These are phyloP conservation scores for Phortica okadai DNA, from an alignment of 2,888 invertebrate species.

Conservation along the genomic window DNA sequence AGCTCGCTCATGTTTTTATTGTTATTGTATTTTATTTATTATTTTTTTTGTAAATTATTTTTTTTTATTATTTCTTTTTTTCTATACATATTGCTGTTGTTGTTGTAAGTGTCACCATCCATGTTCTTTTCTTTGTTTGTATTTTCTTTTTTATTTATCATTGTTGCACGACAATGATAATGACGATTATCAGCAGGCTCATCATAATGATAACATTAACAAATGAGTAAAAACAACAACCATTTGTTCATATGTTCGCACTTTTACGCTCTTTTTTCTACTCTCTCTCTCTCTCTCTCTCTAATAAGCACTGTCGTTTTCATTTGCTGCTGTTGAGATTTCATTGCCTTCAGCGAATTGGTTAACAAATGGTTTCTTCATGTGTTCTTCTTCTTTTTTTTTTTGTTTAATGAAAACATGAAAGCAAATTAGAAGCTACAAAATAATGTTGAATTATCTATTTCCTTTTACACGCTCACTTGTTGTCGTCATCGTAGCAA, in stretches of 20 bases:
- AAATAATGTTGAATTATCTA: not conserved
- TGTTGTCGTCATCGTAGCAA: too few species aligned
- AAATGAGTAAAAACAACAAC: not conserved
- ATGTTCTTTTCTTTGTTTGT: too few species aligned
- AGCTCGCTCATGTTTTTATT: not conserved
- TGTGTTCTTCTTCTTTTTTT: conserved; percentile 30
- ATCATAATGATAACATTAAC: not conserved
- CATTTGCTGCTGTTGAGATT: conserved; percentile 32
- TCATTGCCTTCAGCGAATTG: conserved; percentile 55
- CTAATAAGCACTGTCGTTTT: too few species aligned
- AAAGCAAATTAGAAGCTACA: conserved; percentile 60
- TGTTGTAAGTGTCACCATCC: conserved; percentile 34
- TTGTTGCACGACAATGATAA: conserved; percentile 32
- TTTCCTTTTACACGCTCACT: too few species aligned
- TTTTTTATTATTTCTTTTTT: not conserved
- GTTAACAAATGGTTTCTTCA: conserved; percentile 43
- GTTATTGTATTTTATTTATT: not conserved
- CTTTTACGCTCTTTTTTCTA: too few species aligned
- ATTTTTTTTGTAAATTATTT: not conserved
- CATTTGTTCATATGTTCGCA: too few species aligned
- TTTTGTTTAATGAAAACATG: conserved; percentile 60
- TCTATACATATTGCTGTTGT: conserved; percentile 30
- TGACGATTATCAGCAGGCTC: conserved; percentile 14
- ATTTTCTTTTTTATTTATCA: not conserved
- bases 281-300: too few species aligned